phyloP scores from a whole-genome alignment of 2,888 invertebrate species.

The Patella ulyssiponensis region DNA sequence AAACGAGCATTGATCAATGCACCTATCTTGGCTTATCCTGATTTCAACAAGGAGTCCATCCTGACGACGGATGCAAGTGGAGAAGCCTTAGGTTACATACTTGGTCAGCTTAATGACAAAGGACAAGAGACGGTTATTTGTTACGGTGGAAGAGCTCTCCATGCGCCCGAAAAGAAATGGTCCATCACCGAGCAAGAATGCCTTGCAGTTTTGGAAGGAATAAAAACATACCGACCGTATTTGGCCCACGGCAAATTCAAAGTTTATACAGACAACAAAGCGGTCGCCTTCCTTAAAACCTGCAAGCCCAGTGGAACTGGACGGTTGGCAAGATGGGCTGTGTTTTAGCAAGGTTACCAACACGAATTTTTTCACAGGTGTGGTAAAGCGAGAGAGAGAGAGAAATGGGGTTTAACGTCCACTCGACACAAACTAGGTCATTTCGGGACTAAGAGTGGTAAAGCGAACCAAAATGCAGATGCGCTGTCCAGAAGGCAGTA shows the following conservation, averaged over 20 bases:
- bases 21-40: constrained; percentile 40
- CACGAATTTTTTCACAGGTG: constrained; percentile 17
- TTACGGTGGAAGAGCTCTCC: too few species aligned
- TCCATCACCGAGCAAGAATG: constrained; percentile 39
- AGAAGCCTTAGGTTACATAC: constrained; percentile 32
- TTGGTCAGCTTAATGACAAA: too few species aligned
- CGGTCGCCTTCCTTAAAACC: constrained; percentile 37
- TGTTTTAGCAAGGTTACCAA: constrained; percentile 20
- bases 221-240: constrained; percentile 39
- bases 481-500: constrained; percentile 32
- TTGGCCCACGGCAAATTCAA: constrained; percentile 37
- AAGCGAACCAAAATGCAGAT: constrained; percentile 30
- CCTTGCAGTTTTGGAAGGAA: constrained; percentile 40
- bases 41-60: constrained; percentile 34
- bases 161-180: constrained; percentile 34
- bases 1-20: constrained; percentile 27
- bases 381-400: too few species aligned
- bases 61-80: constrained; percentile 37
- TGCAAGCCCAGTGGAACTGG: constrained; percentile 33
- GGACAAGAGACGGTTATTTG: too few species aligned
- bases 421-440: too few species aligned
- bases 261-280: constrained; percentile 42
- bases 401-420: too few species aligned
- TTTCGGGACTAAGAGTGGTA: too few species aligned
- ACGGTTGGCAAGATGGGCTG: constrained; percentile 33